These are phyloP conservation scores for Drosophila villosipedis DNA, from an alignment of 2,888 invertebrate genomes.

Conservation along the genomic window DNA sequence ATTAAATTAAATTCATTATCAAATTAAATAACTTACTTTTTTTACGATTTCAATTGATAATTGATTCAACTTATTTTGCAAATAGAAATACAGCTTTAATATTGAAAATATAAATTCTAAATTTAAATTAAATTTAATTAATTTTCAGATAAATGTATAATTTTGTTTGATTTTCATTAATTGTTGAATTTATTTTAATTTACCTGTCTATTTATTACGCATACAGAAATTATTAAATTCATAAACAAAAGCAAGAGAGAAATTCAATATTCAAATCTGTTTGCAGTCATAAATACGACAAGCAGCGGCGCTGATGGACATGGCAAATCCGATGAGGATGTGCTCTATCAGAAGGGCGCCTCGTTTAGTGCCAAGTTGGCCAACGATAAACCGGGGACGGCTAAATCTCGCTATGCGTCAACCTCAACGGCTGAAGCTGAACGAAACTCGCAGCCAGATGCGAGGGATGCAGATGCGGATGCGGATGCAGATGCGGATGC, in stretches of 20 bases:
- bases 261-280: slow-evolving; percentile 30
- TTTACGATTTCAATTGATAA: not conserved
- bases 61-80: no score
- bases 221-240: not conserved
- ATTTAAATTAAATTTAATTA: not conserved
- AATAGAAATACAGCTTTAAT: not conserved
- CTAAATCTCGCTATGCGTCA: slow-evolving; percentile 37
- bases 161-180: not conserved
- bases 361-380: slow-evolving; percentile 91
- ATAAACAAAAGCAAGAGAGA: not conserved
- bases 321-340: slow-evolving; percentile 88
- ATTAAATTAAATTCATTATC: not conserved
- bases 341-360: slow-evolving; percentile 91
- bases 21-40: not conserved
- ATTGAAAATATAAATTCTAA: not conserved
- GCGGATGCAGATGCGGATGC: slow-evolving; percentile 21
- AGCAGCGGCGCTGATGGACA: slow-evolving; percentile 85
- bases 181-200: not conserved
- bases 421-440: slow-evolving; percentile 17
- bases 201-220: not conserved
- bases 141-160: not conserved
- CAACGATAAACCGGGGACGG: slow-evolving; percentile 65
- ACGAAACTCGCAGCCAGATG: slow-evolving; percentile 18
- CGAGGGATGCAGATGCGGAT: slow-evolving; percentile 22
- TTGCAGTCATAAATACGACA: slow-evolving; percentile 91